phyloP scores from a whole-genome alignment of 2,888 invertebrate species.

The Strigamia crassipes region DNA sequence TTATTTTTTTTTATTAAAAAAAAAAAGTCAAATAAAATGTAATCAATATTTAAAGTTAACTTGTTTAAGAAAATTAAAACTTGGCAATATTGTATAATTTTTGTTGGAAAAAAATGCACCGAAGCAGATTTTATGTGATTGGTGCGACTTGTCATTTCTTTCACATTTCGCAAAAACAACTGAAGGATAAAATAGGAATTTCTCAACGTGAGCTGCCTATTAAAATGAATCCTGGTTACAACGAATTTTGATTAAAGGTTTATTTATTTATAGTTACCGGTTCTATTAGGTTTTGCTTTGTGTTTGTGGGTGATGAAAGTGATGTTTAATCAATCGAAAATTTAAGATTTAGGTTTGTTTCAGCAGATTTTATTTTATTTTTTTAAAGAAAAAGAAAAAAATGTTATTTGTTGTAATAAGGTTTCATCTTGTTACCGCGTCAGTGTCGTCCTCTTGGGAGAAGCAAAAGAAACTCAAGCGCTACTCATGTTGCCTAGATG shows the following conservation, averaged over 20 bases:
- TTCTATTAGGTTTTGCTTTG: background rate
- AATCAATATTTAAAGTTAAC: background rate
- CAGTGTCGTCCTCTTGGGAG: conserved; percentile 28
- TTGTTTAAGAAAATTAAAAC: background rate
- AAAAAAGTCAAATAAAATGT: background rate
- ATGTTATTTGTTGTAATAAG: background rate
- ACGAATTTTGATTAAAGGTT: background rate
- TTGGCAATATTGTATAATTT: background rate
- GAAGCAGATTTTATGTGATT: conserved; percentile 34
- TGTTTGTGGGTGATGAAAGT: background rate
- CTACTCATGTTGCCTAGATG: background rate
- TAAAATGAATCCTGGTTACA: background rate
- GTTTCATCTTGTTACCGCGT: background rate
- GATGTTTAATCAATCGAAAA: too few species aligned
- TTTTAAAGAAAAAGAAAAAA: background rate
- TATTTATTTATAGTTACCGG: background rate
- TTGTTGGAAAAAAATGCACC: conserved; percentile 2
- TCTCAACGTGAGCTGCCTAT: conserved; percentile 33
- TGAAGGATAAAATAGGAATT: conserved; percentile 37
- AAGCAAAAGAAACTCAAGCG: conserved; percentile 1
- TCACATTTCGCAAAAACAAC: conserved; percentile 34
- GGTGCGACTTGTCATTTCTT: conserved; percentile 14
- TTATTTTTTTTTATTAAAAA: too few species aligned
- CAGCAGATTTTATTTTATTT: background rate
- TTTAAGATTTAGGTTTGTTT: too few species aligned